A percentile compares a stretch with the other conserved stretches of the same genome.
phyloP scores from a whole-genome alignment of 2,797 vertebrate species.

The Sebastolobus altivelis region DNA sequence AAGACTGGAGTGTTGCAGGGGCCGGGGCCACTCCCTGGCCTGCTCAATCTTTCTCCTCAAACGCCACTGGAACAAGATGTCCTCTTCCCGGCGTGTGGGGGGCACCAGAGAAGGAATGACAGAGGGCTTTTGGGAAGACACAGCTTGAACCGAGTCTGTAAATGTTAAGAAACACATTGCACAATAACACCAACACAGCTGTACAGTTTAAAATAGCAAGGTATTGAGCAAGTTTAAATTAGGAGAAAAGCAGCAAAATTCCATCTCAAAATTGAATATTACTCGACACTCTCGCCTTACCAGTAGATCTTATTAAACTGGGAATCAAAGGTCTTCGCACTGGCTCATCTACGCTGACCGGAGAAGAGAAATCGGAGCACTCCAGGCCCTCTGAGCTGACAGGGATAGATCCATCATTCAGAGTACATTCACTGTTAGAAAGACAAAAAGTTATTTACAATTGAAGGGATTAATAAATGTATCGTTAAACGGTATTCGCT shows the following conservation, averaged over 20 bases:
- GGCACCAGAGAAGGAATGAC: conserved; percentile 34
- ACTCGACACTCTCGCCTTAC: conserved; percentile 58
- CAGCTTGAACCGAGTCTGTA: conserved; percentile 25
- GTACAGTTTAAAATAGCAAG: background rate
- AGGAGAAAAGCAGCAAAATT: background rate
- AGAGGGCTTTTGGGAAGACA: conserved; percentile 24
- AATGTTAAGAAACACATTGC: conserved; percentile 30
- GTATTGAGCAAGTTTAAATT: background rate
- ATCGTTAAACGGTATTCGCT: background rate
- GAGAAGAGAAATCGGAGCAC: conserved; percentile 77
- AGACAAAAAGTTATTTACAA: conserved; percentile 24
- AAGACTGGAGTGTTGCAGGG: conserved; percentile 45
- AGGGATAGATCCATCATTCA: conserved; percentile 73
- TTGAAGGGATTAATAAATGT: background rate
- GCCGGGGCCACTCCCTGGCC: conserved; percentile 71
- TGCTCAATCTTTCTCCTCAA: conserved; percentile 91
- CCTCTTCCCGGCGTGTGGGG: conserved; percentile 83
- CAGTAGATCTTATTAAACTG: conserved; percentile 55
- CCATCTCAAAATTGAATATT: background rate
- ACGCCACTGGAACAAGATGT: conserved; percentile 94
- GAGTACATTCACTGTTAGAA: conserved; percentile 68
- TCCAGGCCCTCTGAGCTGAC: conserved; percentile 85
- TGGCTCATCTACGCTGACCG: conserved; percentile 72
- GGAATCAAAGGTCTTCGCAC: conserved; percentile 62
- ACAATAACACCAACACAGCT: conserved; percentile 13